Conservation (phyloP, 2,888 invertebrate genomes). For the Nomada ferruginata region DNA sequence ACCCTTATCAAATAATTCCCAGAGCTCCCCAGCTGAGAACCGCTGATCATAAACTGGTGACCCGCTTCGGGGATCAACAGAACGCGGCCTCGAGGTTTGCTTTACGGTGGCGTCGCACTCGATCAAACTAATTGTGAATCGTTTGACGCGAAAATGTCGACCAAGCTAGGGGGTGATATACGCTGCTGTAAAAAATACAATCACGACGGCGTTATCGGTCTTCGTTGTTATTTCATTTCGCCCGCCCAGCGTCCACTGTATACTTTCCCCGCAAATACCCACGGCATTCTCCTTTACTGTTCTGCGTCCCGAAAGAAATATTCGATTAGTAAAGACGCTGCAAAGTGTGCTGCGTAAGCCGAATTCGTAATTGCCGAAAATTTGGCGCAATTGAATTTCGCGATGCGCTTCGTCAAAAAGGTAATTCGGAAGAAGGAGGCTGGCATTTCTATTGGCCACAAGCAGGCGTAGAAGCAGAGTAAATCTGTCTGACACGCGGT, state of each 20-base stretch:
- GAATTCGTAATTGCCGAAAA: too few species aligned
- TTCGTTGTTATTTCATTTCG: slow-evolving; percentile 33
- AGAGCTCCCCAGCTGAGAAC: not conserved
- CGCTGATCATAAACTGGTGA: not conserved
- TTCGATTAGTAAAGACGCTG: too few species aligned
- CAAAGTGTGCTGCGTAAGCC: too few species aligned
- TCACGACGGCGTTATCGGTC: slow-evolving; percentile 13
- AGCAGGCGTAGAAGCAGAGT: too few species aligned
- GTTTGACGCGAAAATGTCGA: slow-evolving; percentile 18
- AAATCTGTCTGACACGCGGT: too few species aligned
- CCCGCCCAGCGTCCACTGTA: not conserved
- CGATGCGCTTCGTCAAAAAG: too few species aligned
- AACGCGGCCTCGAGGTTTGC: not conserved
- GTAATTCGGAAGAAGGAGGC: too few species aligned
- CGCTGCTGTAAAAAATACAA: slow-evolving; percentile 25
- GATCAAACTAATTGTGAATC: slow-evolving; percentile 29
- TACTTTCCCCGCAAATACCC: not conserved
- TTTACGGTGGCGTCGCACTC: not conserved
- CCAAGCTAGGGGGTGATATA: not conserved
- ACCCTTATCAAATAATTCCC: too few species aligned
- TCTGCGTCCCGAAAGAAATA: not conserved
- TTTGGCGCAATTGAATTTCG: too few species aligned
- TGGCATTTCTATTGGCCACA: too few species aligned
- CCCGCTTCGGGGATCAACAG: not conserved
- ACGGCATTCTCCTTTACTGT: not conserved